Evolutionary conservation across 2,797 vertebrate genomes (phyloP).

Genomic region (Silurus aristotelis): DNA sequence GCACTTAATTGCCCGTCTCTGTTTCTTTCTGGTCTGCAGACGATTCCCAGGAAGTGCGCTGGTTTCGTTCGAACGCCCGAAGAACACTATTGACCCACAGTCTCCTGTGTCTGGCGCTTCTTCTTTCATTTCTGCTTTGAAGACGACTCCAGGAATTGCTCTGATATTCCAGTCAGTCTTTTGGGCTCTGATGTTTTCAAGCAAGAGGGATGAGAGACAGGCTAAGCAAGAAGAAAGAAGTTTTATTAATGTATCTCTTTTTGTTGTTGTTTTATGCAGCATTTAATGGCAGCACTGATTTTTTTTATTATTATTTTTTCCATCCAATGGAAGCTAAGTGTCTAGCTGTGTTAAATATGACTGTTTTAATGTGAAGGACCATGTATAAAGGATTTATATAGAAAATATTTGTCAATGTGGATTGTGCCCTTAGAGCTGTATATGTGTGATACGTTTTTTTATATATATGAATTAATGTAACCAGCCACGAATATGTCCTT

Average conservation of each 20-base stretch:
- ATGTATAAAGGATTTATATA: constrained; percentile 71
- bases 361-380: constrained; percentile 48
- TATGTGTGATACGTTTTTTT: constrained; percentile 26
- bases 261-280: constrained; percentile 34
- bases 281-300: constrained; percentile 51
- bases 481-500: neutral
- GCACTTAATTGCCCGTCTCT: constrained; percentile 12
- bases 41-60: constrained; percentile 69
- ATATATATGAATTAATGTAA: constrained; percentile 19
- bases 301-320: constrained; percentile 43
- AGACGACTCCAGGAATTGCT: constrained; percentile 11
- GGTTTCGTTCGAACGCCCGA: constrained; percentile 64
- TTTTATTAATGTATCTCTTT: constrained; percentile 20
- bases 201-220: neutral
- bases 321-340: constrained; percentile 58
- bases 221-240: neutral
- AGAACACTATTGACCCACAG: constrained; percentile 34
- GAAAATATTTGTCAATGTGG: constrained; percentile 49
- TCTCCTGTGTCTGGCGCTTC: constrained; percentile 46
- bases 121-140: constrained; percentile 51
- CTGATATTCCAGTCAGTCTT: neutral
- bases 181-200: constrained; percentile 24
- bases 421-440: constrained; percentile 26
- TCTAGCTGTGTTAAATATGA: constrained; percentile 47
- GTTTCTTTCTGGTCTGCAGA: constrained; percentile 62